These are phyloP conservation scores for Antennarius maculatus DNA, from an alignment of 2,797 vertebrate species.

Conservation along the genomic window DNA sequence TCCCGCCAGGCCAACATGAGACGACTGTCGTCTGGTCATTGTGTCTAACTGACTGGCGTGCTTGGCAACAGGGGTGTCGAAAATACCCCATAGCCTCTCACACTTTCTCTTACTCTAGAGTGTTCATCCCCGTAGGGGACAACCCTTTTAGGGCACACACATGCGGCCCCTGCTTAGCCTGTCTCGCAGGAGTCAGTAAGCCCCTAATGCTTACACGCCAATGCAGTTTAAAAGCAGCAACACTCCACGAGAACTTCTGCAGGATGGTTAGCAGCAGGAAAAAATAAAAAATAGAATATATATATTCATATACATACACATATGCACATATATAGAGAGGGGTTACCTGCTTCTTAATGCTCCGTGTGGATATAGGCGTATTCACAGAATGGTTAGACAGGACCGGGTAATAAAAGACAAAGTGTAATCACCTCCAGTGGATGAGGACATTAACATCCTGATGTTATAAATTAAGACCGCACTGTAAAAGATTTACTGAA, in stretches of 20 bases:
- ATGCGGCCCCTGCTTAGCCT: slow-evolving; percentile 63
- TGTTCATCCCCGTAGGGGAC: slow-evolving; percentile 62
- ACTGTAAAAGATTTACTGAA: no score
- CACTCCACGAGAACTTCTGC: slow-evolving; percentile 16
- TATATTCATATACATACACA: no score
- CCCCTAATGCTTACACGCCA: slow-evolving; percentile 38
- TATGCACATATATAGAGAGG: slow-evolving; percentile 1
- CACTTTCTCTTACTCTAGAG: slow-evolving; percentile 67
- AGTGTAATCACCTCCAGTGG: slow-evolving; percentile 22
- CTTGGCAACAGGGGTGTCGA: slow-evolving; percentile 61
- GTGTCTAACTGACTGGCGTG: slow-evolving; percentile 55
- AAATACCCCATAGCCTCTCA: slow-evolving; percentile 69
- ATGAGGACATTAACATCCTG: slow-evolving; percentile 14
- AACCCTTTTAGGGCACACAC: slow-evolving; percentile 67
- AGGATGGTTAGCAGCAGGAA: background rate
- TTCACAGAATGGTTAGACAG: slow-evolving; percentile 1
- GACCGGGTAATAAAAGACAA: slow-evolving; percentile 23
- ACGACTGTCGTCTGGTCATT: slow-evolving; percentile 61
- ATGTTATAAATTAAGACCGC: slow-evolving; percentile 24
- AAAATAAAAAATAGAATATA: no score
- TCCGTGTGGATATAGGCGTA: slow-evolving; percentile 11
- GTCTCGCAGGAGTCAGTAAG: slow-evolving; percentile 46
- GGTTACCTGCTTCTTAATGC: slow-evolving; percentile 14
- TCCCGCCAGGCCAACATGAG: slow-evolving; percentile 48
- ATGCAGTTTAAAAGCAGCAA: slow-evolving; percentile 44